Percentiles rank a stretch among this genome's conserved stretches.
phyloP scores from a whole-genome alignment of 2,797 vertebrate species.

The Avahi laniger region DNA sequence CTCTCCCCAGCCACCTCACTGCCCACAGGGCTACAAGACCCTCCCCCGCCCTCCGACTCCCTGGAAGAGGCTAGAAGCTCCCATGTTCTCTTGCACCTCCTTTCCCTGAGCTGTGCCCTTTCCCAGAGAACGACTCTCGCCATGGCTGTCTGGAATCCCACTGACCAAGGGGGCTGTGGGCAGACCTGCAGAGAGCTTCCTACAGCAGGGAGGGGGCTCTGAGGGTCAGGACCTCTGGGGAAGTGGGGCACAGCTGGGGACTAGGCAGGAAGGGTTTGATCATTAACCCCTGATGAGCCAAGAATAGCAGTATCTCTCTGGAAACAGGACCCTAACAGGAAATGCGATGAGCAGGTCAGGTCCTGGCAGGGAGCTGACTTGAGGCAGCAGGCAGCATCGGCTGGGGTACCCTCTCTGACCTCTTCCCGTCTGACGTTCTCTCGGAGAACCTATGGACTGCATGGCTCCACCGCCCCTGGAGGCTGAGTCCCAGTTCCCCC shows the following conservation, averaged over 20 bases:
- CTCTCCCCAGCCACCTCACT: neutral
- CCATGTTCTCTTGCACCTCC: neutral
- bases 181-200: neutral
- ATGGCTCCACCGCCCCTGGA: neutral
- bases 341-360: neutral
- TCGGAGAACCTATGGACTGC: neutral
- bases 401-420: neutral
- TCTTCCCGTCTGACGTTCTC: neutral
- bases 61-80: neutral
- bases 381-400: neutral
- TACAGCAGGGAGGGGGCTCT: neutral
- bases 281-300: neutral
- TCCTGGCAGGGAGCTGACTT: neutral
- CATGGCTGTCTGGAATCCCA: neutral
- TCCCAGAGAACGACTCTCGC: neutral
- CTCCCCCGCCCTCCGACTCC: neutral
- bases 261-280: neutral
- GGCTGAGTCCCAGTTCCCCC: neutral
- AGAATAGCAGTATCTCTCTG: neutral
- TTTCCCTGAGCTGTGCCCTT: neutral
- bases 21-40: fast-evolving
- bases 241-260: neutral
- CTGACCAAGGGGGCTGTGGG: neutral
- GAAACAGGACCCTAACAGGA: neutral
- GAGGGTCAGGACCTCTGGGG: neutral